Evolutionary conservation across 2,113 vertebrate species (phyloP).

Genomic region (Corythoichthys intestinalis): DNA sequence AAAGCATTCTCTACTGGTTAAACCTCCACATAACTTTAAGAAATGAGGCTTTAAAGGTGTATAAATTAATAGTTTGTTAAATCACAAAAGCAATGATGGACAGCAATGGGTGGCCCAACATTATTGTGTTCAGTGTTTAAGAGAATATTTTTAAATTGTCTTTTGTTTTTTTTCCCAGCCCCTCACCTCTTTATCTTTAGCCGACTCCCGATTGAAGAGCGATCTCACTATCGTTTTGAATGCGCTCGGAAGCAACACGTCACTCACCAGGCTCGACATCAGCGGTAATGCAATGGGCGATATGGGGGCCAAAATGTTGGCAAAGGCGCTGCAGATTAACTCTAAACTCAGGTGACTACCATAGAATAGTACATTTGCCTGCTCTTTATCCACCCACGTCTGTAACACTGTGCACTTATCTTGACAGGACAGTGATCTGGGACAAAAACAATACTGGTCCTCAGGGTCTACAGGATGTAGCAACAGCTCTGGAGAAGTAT

Average conservation of each 20-base stretch:
- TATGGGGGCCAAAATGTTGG: conserved; percentile 97
- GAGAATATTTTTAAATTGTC: not conserved
- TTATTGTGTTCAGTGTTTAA: not conserved
- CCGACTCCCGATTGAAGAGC: conserved; percentile 91
- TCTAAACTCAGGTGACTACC: conserved; percentile 88
- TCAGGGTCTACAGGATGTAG: conserved; percentile 95
- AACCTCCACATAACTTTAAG: not conserved
- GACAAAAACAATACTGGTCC: conserved; percentile 94
- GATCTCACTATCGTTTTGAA: conserved; percentile 94
- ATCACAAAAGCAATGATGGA: conserved; percentile 1
- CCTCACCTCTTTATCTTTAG: conserved; percentile 90
- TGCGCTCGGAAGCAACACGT: conserved; percentile 93
- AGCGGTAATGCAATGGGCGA: conserved; percentile 96
- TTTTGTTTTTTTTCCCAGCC: conserved; percentile 69
- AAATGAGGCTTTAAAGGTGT: not conserved
- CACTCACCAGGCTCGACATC: conserved; percentile 91
- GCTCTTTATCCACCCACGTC: not conserved
- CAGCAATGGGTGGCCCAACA: not conserved
- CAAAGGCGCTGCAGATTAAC: conserved; percentile 96
- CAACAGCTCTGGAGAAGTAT: conserved; percentile 95
- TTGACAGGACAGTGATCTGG: conserved; percentile 91
- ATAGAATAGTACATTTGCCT: not conserved
- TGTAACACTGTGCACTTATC: conserved; percentile 1
- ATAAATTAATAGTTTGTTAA: not conserved
- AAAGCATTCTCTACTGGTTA: not conserved